These are phyloP conservation scores for Micrastur ruficollis DNA, from an alignment of 2,797 vertebrate genomes.

Conservation along the genomic window DNA sequence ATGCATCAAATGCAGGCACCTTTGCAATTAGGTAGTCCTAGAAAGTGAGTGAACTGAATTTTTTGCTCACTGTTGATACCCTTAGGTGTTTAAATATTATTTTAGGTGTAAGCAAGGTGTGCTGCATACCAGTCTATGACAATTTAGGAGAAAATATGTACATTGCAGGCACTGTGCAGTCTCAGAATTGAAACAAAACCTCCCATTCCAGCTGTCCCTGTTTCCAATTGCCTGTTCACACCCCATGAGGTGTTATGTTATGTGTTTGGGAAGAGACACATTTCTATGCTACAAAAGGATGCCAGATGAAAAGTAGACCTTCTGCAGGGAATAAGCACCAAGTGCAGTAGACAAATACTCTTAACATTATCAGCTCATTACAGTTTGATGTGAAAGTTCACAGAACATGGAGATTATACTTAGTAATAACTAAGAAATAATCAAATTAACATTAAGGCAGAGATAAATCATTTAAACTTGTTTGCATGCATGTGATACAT, in stretches of 20 bases:
- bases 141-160: not conserved
- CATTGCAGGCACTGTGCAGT: not conserved
- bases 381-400: not conserved
- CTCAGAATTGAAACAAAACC: not conserved
- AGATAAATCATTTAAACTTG: not conserved
- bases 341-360: not conserved
- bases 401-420: not conserved
- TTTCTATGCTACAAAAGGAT: not conserved
- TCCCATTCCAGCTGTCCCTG: not conserved
- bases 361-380: not conserved
- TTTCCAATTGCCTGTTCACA: not conserved
- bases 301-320: not conserved
- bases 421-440: not conserved
- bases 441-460: not conserved
- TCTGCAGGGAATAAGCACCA: not conserved
- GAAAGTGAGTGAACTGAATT: not conserved
- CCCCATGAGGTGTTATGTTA: not conserved
- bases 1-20: not conserved
- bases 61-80: not conserved
- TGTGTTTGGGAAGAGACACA: not conserved
- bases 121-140: not conserved
- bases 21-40: not conserved
- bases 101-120: not conserved
- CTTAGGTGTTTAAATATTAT: not conserved
- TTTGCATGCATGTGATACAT: not conserved